Evolutionary conservation across 2,113 vertebrate genomes (phyloP).

Genomic region (Chaetorhynchus papuensis): DNA sequence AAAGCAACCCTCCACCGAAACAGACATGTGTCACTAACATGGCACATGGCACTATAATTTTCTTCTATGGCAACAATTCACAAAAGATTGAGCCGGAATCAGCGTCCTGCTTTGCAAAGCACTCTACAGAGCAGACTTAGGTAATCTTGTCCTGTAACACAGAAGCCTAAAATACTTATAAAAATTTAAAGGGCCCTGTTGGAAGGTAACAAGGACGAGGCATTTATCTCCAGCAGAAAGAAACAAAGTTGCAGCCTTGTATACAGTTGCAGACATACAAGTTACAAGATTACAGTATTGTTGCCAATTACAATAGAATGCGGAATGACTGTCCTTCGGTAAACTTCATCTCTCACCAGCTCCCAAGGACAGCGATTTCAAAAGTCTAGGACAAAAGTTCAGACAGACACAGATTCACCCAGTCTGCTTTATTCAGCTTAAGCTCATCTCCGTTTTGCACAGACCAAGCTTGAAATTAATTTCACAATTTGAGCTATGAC

Average conservation of each 20-base stretch:
- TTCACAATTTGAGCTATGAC: background rate
- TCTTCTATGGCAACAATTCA: background rate
- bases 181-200: background rate
- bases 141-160: background rate
- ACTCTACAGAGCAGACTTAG: accelerated
- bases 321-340: accelerated
- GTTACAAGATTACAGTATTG: background rate
- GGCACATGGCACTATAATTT: background rate
- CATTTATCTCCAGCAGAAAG: background rate
- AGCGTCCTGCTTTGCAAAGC: background rate
- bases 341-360: background rate
- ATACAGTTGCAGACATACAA: background rate
- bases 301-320: background rate
- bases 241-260: background rate
- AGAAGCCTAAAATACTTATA: background rate
- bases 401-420: background rate
- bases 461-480: background rate
- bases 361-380: background rate
- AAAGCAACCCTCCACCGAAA: background rate
- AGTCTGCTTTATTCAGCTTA: background rate
- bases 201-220: background rate
- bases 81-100: background rate
- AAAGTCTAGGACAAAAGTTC: background rate
- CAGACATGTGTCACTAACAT: accelerated
- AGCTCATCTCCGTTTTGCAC: background rate